Evolutionary conservation across 2,888 invertebrate genomes (phyloP).

Genomic region (Leptopilina syphax): DNA sequence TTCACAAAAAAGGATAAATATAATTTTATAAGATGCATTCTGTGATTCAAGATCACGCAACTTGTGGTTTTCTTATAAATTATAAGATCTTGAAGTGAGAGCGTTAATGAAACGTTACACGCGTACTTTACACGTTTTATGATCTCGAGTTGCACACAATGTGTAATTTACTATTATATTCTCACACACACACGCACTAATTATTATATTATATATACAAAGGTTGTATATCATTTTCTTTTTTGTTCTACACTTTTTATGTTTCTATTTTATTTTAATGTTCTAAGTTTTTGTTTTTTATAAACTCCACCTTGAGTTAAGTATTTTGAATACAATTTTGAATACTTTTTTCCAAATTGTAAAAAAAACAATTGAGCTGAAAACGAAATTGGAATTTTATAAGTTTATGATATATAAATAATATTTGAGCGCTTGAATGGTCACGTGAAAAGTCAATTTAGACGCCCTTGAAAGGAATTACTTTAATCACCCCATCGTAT

Average conservation of each 20-base stretch:
- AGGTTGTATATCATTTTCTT: background rate
- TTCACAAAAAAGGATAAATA: background rate
- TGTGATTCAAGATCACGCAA: conserved; percentile 25
- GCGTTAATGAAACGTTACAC: conserved; percentile 11
- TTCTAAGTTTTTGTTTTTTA: too few species aligned
- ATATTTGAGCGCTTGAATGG: conserved; percentile 7
- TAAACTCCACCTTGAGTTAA: too few species aligned
- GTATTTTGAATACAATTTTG: too few species aligned
- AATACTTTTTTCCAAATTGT: background rate
- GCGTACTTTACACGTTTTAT: conserved; percentile 13
- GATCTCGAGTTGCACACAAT: background rate
- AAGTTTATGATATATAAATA: background rate
- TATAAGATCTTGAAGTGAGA: background rate
- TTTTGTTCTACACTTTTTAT: background rate
- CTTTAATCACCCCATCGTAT: conserved; percentile 3
- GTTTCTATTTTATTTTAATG: too few species aligned
- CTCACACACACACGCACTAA: background rate
- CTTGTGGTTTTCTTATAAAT: conserved; percentile 7
- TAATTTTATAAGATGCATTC: background rate
- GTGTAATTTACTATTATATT: background rate
- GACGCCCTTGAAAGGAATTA: conserved; percentile 1
- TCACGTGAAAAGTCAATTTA: conserved; percentile 35
- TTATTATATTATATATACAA: background rate
- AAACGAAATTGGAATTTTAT: background rate
- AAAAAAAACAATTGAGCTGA: too few species aligned